These are phyloP conservation scores for Augochlora pura DNA, from an alignment of 1,140 invertebrate genomes.

Conservation along the genomic window DNA sequence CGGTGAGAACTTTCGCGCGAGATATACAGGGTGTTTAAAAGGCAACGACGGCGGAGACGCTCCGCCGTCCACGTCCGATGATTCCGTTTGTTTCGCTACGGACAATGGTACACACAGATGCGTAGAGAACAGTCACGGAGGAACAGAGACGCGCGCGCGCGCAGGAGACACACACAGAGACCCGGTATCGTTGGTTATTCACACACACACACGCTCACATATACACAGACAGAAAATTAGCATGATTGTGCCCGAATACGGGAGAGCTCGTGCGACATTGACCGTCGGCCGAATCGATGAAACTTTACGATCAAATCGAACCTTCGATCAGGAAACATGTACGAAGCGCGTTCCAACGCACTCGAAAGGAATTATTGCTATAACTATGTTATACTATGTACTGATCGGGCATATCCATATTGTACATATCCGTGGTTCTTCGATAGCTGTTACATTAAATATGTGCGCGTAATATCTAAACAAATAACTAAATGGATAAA, in stretches of 20 bases:
- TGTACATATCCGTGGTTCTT: constrained; percentile 66
- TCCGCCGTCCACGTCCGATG: no score
- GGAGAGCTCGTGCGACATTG: not conserved
- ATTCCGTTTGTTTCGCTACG: not conserved
- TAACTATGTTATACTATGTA: not conserved
- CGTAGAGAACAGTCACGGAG: no score
- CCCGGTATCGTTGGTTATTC: no score
- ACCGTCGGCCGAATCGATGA: constrained; percentile 4
- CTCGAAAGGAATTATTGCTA: not conserved
- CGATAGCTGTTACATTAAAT: constrained; percentile 44
- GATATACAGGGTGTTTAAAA: not conserved
- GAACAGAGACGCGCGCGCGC: no score
- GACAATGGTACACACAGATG: no score
- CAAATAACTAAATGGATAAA: constrained; percentile 16
- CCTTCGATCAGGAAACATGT: not conserved
- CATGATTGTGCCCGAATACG: no score
- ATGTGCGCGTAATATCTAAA: constrained; percentile 38
- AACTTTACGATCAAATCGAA: constrained; percentile 26
- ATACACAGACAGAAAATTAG: no score
- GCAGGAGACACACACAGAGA: no score
- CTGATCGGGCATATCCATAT: constrained; percentile 56
- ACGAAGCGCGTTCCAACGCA: not conserved
- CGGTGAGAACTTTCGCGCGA: not conserved
- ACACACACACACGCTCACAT: no score
- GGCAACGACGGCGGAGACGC: no score